Evolutionary conservation across 2,797 vertebrate species (phyloP).

Genomic region (Okamejei kenojei): DNA sequence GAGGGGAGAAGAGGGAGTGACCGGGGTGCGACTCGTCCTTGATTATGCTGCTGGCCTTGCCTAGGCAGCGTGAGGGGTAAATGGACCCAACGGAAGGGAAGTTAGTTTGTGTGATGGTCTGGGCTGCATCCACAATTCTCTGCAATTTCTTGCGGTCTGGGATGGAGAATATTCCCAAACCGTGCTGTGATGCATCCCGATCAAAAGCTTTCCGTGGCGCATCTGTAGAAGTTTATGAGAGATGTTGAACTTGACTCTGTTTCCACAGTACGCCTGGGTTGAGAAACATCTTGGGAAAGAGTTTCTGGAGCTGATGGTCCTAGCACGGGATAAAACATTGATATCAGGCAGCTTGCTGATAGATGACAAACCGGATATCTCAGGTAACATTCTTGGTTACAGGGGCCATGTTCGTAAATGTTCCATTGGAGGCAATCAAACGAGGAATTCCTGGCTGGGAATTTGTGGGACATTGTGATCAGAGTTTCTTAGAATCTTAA

Average conservation of each 20-base stretch:
- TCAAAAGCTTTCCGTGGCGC: too few species aligned
- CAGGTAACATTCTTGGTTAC: slow-evolving; percentile 57
- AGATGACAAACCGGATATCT: slow-evolving; percentile 84
- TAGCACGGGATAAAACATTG: slow-evolving; percentile 89
- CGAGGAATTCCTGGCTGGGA: background rate
- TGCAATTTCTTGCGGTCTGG: too few species aligned
- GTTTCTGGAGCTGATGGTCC: slow-evolving; percentile 81
- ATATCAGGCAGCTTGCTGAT: slow-evolving; percentile 84
- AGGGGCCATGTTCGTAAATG: accelerated
- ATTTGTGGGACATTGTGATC: background rate
- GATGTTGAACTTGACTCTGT: background rate
- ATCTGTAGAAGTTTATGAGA: too few species aligned
- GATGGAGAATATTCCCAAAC: too few species aligned
- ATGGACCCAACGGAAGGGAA: too few species aligned
- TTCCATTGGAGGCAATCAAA: background rate
- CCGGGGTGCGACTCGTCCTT: too few species aligned
- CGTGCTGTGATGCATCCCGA: too few species aligned
- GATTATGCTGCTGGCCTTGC: too few species aligned
- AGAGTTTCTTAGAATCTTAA: background rate
- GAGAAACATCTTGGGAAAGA: slow-evolving; percentile 81
- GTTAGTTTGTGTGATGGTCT: too few species aligned
- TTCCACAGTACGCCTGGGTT: slow-evolving; percentile 82
- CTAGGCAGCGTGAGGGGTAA: too few species aligned
- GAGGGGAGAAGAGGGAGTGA: too few species aligned
- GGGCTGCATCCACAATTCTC: too few species aligned